Evolutionary conservation across 2,888 invertebrate species (phyloP), one percentile per base, ranked within the genome.

Genomic region (Watsonalla binaria): DNA sequence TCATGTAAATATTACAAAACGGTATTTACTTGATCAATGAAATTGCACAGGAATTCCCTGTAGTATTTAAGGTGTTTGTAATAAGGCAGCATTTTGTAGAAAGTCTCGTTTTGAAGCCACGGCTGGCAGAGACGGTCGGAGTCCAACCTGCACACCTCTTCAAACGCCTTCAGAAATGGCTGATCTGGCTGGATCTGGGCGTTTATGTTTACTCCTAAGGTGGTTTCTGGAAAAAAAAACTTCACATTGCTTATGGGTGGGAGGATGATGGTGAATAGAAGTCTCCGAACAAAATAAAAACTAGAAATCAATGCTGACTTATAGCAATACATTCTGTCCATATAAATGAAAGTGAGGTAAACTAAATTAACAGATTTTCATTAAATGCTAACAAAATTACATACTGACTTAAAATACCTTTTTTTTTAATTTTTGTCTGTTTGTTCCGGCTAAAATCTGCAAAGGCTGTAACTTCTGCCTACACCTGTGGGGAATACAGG

Each of bases 131-230:
- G 60, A 0, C 80, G 70, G 6, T 55, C 59, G 0, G 70, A 58
- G 0, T 62, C 50, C 34, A 72, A 48, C 33, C 56, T 55, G 24
- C 62, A 60, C 45, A 60, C 56, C 14, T 65, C 52, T 0, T 75
- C 71, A 6, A 80, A 73, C 0, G 75, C 67, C 1, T 54, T 54
- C n/a, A 74, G 54, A 53, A 78, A 76, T 5, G 70, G 71, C 11
- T 66, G 63, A 0, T 70, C 57, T 0, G 58, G 47, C 1, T 65
- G 54, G 2, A 51, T 56, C 45, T 74, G 76, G 0, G 68, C 63
- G 14, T 66, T 52, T 6, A 77, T 58, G 33, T 61, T 53, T 0
- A 78, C 62, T 0, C 80, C 80, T 6, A 80, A 54, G 2, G 73
- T 65, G 2, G 76, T 72, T 57, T 80, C 75, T 74, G 14, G 42